Evolutionary conservation across 1,140 invertebrate species (phyloP).

Genomic region (Galendromus occidentalis): DNA sequence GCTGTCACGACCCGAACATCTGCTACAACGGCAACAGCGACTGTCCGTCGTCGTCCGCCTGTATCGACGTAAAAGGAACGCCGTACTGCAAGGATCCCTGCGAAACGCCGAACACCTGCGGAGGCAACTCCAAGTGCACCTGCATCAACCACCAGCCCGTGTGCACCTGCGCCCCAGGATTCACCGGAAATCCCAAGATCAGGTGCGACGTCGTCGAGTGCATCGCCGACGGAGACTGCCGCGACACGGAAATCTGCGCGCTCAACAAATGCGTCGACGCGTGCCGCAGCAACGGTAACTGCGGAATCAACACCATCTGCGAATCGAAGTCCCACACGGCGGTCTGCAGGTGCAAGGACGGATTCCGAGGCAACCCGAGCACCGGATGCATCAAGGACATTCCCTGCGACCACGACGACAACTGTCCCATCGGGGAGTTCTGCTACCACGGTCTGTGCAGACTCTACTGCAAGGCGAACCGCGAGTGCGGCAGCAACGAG

Average conservation of each 20-base stretch:
- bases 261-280: conserved; percentile 57
- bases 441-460: conserved; percentile 20
- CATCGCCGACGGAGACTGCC: conserved; percentile 53
- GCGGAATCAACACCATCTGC: conserved; percentile 2
- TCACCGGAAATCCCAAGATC: conserved; percentile 23
- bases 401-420: conserved; percentile 21
- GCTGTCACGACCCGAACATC: conserved; percentile 22
- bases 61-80: conserved; percentile 26
- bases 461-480: conserved; percentile 19
- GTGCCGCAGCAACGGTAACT: conserved; percentile 29
- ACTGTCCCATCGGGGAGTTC: conserved; percentile 21
- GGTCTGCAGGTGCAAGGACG: conserved; percentile 17
- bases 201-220: conserved; percentile 41
- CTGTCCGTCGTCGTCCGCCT: conserved; percentile 48
- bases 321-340: background rate
- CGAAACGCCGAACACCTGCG: conserved; percentile 47
- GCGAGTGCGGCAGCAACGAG: conserved; percentile 19
- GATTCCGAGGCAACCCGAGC: conserved; percentile 13
- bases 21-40: conserved; percentile 46
- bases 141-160: conserved; percentile 30
- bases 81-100: conserved; percentile 48
- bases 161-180: conserved; percentile 25
- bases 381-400: conserved; percentile 7
- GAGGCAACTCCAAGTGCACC: conserved; percentile 50
- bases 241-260: conserved; percentile 49